phyloP scores from a whole-genome alignment of 2,113 vertebrate genomes.

The Leiothrix lutea region DNA sequence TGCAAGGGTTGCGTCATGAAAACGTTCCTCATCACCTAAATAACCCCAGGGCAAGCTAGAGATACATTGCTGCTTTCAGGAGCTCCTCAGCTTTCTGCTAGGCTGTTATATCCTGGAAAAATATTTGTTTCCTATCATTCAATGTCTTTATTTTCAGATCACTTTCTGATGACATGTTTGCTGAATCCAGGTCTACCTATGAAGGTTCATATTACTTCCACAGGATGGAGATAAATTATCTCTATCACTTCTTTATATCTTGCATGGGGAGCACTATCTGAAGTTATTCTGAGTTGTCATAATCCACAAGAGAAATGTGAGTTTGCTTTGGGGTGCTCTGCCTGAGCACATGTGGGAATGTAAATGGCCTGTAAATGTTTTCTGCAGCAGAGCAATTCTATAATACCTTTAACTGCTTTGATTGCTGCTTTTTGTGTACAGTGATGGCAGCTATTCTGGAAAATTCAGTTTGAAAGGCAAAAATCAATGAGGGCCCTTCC shows the following conservation, averaged over 20 bases:
- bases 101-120: slow-evolving; percentile 2
- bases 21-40: neutral
- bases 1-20: neutral
- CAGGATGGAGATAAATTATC: neutral
- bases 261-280: neutral
- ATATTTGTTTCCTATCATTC: neutral
- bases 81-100: neutral
- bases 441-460: neutral
- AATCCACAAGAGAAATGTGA: neutral
- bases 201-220: neutral
- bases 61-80: neutral
- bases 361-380: neutral
- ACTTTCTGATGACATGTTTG: neutral
- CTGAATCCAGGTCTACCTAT: neutral
- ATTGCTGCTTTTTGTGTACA: neutral
- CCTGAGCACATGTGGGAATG: neutral
- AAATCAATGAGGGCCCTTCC: neutral
- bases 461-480: neutral
- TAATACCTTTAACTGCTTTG: neutral
- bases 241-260: neutral
- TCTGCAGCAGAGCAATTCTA: neutral
- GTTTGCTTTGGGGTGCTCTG: neutral
- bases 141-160: neutral
- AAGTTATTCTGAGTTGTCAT: neutral
- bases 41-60: neutral